A percentile compares a stretch with the other conserved stretches of the same genome.
phyloP scores from a whole-genome alignment of 2,797 vertebrate species.

The Clarias pachynema region DNA sequence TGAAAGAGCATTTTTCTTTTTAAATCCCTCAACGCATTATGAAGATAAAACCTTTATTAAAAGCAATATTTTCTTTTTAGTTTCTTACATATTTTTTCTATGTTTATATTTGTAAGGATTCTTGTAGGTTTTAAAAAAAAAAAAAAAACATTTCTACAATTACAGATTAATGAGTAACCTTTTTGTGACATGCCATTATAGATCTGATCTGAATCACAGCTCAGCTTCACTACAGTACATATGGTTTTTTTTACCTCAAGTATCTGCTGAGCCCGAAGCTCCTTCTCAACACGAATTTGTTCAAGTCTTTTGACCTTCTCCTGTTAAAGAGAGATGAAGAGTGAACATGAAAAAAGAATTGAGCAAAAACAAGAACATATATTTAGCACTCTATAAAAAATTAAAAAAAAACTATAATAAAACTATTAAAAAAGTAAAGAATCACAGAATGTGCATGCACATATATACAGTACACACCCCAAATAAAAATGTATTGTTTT shows the following conservation, averaged over 20 bases:
- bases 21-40: not conserved
- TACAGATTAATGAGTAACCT: not conserved
- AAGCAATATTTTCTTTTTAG: not conserved
- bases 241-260: conserved; percentile 81
- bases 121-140: too few species aligned
- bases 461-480: not conserved
- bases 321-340: conserved; percentile 66
- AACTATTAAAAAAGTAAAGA: too few species aligned
- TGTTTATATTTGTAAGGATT: not conserved
- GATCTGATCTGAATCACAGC: not conserved
- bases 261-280: conserved; percentile 94
- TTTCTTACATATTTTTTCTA: not conserved
- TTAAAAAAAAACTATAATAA: too few species aligned
- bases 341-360: not conserved
- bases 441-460: not conserved
- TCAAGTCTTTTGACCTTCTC: conserved; percentile 97
- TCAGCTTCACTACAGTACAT: not conserved
- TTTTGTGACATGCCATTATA: not conserved
- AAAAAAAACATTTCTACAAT: not conserved
- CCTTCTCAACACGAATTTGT: conserved; percentile 95
- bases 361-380: not conserved
- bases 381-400: not conserved
- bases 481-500: not conserved
- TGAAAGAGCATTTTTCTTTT: not conserved
- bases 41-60: not conserved